Percentiles rank a stretch among this genome's conserved stretches.
These are phyloP conservation scores for Branchellion lobata DNA, from an alignment of 2,888 invertebrate genomes.

Conservation along the genomic window DNA sequence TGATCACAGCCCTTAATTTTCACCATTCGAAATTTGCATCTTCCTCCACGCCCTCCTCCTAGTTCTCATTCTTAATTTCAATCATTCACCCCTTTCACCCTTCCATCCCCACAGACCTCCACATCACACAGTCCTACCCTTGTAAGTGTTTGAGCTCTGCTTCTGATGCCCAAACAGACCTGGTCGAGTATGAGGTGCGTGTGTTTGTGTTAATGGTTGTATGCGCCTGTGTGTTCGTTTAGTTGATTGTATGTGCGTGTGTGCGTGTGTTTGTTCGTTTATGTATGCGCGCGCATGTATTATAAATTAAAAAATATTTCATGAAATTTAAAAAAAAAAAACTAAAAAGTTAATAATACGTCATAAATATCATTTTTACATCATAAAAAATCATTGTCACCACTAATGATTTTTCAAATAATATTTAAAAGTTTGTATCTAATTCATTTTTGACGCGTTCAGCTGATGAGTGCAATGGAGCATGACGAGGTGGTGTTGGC, in stretches of 20 bases:
- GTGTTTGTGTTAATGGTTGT: background rate
- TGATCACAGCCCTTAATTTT: no score
- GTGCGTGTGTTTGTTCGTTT: background rate
- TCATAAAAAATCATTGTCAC: no score
- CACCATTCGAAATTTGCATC: no score
- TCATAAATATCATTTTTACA: no score
- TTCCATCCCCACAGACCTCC: slow-evolving; percentile 69
- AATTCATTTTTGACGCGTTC: background rate
- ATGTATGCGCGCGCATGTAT: background rate
- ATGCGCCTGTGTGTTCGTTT: background rate
- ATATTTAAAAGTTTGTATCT: background rate
- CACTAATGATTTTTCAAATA: background rate
- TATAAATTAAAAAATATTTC: no score
- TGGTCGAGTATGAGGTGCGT: slow-evolving; percentile 31
- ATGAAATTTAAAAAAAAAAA: no score
- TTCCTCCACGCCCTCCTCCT: no score
- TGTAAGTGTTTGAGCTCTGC: slow-evolving; percentile 73
- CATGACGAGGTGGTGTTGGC: slow-evolving; percentile 64
- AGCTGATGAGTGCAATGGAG: slow-evolving; percentile 79
- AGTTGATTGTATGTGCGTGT: no score
- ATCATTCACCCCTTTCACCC: no score
- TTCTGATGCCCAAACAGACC: background rate
- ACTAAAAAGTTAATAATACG: no score
- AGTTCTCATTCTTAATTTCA: no score
- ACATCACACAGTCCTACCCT: slow-evolving; percentile 84